Percentiles rank a stretch among this genome's conserved stretches.
Conservation (phyloP, 2,797 vertebrate genomes). For the Erpetoichthys calabaricus region DNA sequence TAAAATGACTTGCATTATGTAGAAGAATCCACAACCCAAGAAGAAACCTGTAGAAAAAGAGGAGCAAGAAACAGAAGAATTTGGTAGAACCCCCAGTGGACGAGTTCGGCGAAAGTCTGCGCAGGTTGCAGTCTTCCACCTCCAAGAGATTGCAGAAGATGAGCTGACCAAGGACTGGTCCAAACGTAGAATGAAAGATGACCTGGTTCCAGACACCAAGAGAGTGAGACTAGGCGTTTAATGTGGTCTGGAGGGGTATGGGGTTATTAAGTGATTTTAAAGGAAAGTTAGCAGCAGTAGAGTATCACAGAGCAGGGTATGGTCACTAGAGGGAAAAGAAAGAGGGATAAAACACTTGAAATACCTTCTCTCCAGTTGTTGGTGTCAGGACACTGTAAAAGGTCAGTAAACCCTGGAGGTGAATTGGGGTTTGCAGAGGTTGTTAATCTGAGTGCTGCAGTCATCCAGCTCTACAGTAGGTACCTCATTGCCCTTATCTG, state of each 20-base stretch:
- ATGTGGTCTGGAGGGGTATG: neutral
- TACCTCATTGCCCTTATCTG: too few species aligned
- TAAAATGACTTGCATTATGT: neutral
- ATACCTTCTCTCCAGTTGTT: too few species aligned
- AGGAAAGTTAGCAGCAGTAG: too few species aligned
- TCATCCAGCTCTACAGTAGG: too few species aligned
- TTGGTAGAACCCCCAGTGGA: conserved; percentile 85
- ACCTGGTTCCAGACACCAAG: conserved; percentile 87
- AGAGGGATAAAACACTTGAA: too few species aligned
- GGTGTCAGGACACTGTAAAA: too few species aligned
- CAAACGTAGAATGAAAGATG: conserved; percentile 85
- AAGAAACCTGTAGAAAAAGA: conserved; percentile 31
- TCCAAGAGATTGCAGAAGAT: conserved; percentile 90
- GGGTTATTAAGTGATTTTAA: too few species aligned
- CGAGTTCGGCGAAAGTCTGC: conserved; percentile 81
- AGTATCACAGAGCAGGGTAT: neutral
- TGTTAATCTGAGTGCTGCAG: too few species aligned
- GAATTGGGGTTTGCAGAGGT: too few species aligned
- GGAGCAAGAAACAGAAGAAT: conserved; percentile 50
- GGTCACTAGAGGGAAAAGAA: neutral
- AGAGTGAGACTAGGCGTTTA: conserved; percentile 50
- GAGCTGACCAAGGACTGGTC: conserved; percentile 88
- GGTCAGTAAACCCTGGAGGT: too few species aligned
- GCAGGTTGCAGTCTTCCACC: conserved; percentile 89
- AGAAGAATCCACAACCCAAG: conserved; percentile 27